Base-by-base conservation (phyloP, 2,797 vertebrate species). In the Myiothlypis coronata region DNA sequence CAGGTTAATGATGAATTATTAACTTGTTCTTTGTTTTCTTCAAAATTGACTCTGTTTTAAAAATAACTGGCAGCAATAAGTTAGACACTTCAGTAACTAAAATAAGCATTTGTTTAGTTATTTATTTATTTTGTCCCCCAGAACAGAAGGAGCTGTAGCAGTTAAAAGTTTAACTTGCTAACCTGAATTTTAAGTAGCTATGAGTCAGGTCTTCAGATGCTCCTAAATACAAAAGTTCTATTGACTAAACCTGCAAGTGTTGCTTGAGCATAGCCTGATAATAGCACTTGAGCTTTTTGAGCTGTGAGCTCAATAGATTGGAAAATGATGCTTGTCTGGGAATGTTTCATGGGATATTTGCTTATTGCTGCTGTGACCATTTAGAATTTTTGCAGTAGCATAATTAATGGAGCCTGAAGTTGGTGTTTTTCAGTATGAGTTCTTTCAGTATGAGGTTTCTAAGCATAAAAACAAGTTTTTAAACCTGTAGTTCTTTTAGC, bases 231-330 rank as follows among this genome's bases (percentile, higher is more conserved):
- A 89, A 57, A 89, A 93, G 76, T 93, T 74, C 65, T 83, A 26
- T 83, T 96, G 72, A 90, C 84, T 89, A 78, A 94, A 91, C 32
- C 47, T 87, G 87, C 79, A 86, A 86, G 81, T 81, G 85, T 81
- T 91, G 84, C 86, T 92, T 50, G 79, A 81, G 65, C 28, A 14
- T 79, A 65, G 89, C 72, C 79, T 89, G 69, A 76, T 94, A 93
- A 95, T 92, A 81, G 85, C 89, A 79, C 79, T 96, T 90, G 69
- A 91, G 82, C 57, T 63, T 94, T 93, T 41, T 76, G 72, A 83
- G 46, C 82, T 59, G 64, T 64, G 26, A 86, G 59, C 67, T 92
- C 55, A 63, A 63, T 67, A 88, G 89, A 11, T 68, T 78, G 84
- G 93, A 95, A 95, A 91, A 91, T 67, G 39, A 69, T 85, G 65